Conservation (phyloP, 2,113 vertebrate species). For the Atractosteus spatula region DNA sequence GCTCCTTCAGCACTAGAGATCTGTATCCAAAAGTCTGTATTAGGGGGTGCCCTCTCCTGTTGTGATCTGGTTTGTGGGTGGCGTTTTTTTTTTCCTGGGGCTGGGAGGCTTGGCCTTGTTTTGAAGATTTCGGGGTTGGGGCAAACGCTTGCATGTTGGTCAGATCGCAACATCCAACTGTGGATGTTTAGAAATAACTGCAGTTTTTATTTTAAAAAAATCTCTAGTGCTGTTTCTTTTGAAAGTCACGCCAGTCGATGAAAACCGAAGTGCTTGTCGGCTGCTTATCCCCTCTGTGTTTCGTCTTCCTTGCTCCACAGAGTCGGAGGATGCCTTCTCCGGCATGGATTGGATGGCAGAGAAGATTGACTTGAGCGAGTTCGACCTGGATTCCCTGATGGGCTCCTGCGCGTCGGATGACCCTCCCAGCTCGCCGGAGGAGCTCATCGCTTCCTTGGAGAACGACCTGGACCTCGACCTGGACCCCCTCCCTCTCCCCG, state of each 20-base stretch:
- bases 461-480: constrained; percentile 75
- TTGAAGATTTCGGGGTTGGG: constrained; percentile 7
- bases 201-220: neutral
- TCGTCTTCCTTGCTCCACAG: neutral
- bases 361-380: constrained; percentile 88
- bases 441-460: constrained; percentile 82
- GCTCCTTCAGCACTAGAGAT: too few relatives aligned
- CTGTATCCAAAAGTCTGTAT: too few relatives aligned
- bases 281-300: neutral
- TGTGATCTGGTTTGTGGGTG: too few relatives aligned
- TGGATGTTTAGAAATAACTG: too few relatives aligned
- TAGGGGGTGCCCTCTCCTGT: too few relatives aligned
- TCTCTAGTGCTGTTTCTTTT: neutral
- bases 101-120: neutral
- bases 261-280: too few relatives aligned
- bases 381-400: constrained; percentile 83
- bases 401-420: constrained; percentile 77
- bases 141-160: too few relatives aligned
- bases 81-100: too few relatives aligned
- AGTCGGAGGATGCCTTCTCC: constrained; percentile 80
- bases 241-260: too few relatives aligned
- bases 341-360: constrained; percentile 95
- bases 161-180: too few relatives aligned
- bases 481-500: constrained; percentile 43
- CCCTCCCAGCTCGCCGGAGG: constrained; percentile 77